Evolutionary conservation across 2,888 invertebrate genomes (phyloP), one percentile per base, ranked within the genome.

Genomic region (Apoda limacodes): DNA sequence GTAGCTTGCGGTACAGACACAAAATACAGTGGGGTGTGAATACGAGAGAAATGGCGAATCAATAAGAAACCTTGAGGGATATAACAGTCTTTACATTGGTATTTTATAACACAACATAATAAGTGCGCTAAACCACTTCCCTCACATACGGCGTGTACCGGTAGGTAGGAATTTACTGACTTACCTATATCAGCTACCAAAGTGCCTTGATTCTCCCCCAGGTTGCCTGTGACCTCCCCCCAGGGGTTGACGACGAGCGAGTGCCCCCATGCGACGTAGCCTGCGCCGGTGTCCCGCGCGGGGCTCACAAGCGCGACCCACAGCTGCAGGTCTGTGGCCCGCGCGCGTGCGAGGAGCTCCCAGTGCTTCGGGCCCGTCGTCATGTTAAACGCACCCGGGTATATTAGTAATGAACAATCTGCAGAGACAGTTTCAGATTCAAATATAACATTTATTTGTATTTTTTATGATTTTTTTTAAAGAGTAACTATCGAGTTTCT

Each of bases 321-420:
- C 25, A 94, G 71, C 76, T 97, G 96, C 62, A 92, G 90, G 72
- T 98, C 97, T 17, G 88, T 82, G 19, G 98, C 96, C 27, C 97
- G 82, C 0, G 88, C 85, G 25, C 92, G 83, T 35, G 88, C 89
- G 10, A 98, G 74, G 3, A 95, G 64, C 56, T 95, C 91, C 95
- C 96, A 98, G 67, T 98, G 97, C 32, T 88, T 75, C 1, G 96
- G 95, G 0, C 98, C 98, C 0, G 98, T 98, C 2, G 93, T 95
- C 92, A 93, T 92, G 69, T 95, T 98, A 69, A 98, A 98, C 2
- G 97, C 96, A 13, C 90, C 96, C 1, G 98, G 98, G 74, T 95
- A 98, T 13, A 98, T 75, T 14, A 98, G 69, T 48, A 97, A 64
- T 31, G 93, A 85, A 52, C 96, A 96, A 0, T 92, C 94, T 88